Conservation (phyloP, 1,140 invertebrate genomes). For the Coptotermes formosanus region DNA sequence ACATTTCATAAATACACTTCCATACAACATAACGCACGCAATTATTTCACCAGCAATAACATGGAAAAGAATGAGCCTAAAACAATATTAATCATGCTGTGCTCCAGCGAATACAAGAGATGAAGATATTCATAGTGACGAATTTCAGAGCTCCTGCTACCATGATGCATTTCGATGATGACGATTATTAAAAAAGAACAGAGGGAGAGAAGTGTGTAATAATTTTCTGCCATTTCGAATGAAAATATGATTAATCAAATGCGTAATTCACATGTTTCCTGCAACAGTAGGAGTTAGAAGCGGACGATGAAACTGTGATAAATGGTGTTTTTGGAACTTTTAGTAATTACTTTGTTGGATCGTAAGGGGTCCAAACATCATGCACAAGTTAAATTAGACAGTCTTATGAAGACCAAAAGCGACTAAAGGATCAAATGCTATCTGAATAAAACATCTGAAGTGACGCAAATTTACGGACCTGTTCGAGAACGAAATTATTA, state of each 20-base stretch:
- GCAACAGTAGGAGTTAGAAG: not conserved
- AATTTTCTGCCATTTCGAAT: not conserved
- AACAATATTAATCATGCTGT: not conserved
- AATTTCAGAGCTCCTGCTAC: not conserved
- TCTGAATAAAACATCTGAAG: no score
- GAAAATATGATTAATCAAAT: constrained; percentile 15
- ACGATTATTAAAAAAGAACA: not conserved
- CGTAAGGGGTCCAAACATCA: not conserved
- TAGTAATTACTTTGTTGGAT: constrained; percentile 14
- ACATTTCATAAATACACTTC: not conserved
- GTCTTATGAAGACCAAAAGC: not conserved
- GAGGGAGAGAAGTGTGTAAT: not conserved
- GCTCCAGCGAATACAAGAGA: not conserved
- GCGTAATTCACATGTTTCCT: not conserved
- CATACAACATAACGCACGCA: not conserved
- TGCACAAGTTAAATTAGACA: not conserved
- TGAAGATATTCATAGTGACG: not conserved
- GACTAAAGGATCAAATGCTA: not conserved
- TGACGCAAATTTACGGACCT: no score
- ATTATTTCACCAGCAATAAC: not conserved
- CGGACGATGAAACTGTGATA: not conserved
- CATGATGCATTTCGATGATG: not conserved
- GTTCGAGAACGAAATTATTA: no score
- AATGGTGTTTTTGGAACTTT: constrained; percentile 2
- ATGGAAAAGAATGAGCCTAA: not conserved